A percentile compares a stretch with the other conserved stretches of the same genome.
Conservation (phyloP, 37 sponge, comb jelly and placozoan genomes). For the Beroe forskalii region DNA sequence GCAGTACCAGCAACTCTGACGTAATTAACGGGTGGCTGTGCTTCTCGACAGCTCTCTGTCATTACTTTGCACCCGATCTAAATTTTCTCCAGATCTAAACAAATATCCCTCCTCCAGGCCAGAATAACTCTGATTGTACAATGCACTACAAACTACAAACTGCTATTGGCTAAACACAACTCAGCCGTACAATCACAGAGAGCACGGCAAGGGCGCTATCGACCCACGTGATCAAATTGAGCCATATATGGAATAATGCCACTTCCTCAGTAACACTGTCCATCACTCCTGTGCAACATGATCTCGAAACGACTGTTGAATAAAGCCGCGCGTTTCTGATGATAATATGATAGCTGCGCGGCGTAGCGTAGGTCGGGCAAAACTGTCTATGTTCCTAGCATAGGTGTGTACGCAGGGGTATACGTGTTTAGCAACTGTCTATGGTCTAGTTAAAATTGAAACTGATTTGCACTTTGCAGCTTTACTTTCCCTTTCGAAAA, state of each 20-base stretch:
- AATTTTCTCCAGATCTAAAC: conserved; percentile 63
- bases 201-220: conserved; percentile 59
- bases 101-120: conserved; percentile 61
- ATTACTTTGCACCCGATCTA: conserved; percentile 60
- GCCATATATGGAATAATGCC: conserved; percentile 56
- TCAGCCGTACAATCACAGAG: conserved; percentile 63
- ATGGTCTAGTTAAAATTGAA: no score
- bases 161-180: conserved; percentile 67
- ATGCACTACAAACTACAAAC: conserved; percentile 65
- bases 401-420: no score
- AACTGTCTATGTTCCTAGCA: no score
- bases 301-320: not conserved
- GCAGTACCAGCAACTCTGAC: conserved; percentile 57
- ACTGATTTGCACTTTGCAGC: no score
- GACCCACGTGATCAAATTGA: conserved; percentile 50
- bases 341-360: no score
- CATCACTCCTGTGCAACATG: conserved; percentile 59
- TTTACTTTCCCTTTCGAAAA: no score
- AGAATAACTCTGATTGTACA: conserved; percentile 66
- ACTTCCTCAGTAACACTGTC: conserved; percentile 14
- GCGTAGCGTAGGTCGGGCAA: no score
- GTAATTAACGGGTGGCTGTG: conserved; percentile 52
- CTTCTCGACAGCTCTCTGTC: conserved; percentile 65
- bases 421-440: no score
- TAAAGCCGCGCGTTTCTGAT: not conserved